Evolutionary conservation across 2,888 invertebrate species (phyloP).

Genomic region (Mythimna ferrago): DNA sequence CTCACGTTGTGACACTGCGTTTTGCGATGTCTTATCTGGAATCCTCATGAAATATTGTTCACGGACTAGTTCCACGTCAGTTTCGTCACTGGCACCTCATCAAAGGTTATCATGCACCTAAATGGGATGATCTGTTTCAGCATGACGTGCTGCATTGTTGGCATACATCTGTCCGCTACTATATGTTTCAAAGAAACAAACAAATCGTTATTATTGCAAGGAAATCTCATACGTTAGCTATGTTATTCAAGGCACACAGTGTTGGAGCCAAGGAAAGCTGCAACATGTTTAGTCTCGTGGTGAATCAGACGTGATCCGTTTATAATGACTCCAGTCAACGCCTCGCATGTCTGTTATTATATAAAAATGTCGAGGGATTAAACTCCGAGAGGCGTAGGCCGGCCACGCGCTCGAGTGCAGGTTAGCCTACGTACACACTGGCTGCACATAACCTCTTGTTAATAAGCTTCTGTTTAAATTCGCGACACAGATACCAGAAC

Average conservation of each 20-base stretch:
- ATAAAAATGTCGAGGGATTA: slow-evolving; percentile 80
- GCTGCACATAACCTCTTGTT: not conserved
- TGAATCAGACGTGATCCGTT: slow-evolving; percentile 71
- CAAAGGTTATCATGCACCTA: slow-evolving; percentile 81
- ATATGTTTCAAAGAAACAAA: slow-evolving; percentile 31
- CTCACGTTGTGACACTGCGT: slow-evolving; percentile 83
- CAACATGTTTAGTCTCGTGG: slow-evolving; percentile 67
- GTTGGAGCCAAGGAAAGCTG: slow-evolving; percentile 60
- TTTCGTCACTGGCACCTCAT: slow-evolving; percentile 78
- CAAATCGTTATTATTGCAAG: slow-evolving; percentile 24
- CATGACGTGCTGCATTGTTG: slow-evolving; percentile 51
- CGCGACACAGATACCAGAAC: too few species aligned
- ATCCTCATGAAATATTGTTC: slow-evolving; percentile 82
- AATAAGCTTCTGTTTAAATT: not conserved
- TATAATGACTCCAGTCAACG: slow-evolving; percentile 74
- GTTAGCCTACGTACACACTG: slow-evolving; percentile 56
- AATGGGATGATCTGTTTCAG: slow-evolving; percentile 69
- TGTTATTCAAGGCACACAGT: slow-evolving; percentile 49
- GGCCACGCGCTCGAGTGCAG: slow-evolving; percentile 62
- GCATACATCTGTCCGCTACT: slow-evolving; percentile 28
- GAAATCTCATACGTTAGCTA: slow-evolving; percentile 40
- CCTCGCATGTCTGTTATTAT: slow-evolving; percentile 77
- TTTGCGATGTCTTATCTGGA: slow-evolving; percentile 85
- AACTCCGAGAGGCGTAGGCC: slow-evolving; percentile 67
- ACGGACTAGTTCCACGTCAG: slow-evolving; percentile 79